phyloP scores from a whole-genome alignment of 2,888 invertebrate species.

The Ceraclea dissimilis region DNA sequence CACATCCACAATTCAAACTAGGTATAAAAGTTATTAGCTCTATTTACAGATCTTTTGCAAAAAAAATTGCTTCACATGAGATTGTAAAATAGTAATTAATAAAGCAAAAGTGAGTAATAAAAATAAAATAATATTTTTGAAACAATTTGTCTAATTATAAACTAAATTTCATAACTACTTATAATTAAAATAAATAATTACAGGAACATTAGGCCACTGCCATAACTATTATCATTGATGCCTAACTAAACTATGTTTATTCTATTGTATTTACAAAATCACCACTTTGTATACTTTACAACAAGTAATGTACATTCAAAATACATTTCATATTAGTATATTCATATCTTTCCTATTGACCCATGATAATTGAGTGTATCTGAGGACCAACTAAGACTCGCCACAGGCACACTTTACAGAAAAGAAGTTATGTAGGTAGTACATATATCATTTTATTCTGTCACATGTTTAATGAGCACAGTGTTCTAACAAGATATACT shows the following conservation, averaged over 20 bases:
- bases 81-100: neutral
- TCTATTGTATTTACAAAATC: constrained; percentile 12
- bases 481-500: no score
- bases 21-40: neutral
- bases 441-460: no score
- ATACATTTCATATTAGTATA: no score
- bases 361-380: no score
- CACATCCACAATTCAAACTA: no score
- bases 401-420: no score
- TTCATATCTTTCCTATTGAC: no score
- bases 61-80: neutral
- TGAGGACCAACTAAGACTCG: no score
- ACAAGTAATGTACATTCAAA: no score
- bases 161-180: constrained; percentile 24
- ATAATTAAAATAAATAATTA: constrained; percentile 25
- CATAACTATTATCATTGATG: constrained; percentile 7
- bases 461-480: no score
- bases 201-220: constrained; percentile 25
- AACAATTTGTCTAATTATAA: constrained; percentile 24
- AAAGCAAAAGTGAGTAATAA: neutral
- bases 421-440: no score
- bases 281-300: no score
- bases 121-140: constrained; percentile 13
- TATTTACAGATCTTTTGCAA: neutral
- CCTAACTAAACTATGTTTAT: constrained; percentile 1